Evolutionary conservation across 2,888 invertebrate species (phyloP), one percentile per base, ranked within the genome.

Genomic region (Hyalella azteca): DNA sequence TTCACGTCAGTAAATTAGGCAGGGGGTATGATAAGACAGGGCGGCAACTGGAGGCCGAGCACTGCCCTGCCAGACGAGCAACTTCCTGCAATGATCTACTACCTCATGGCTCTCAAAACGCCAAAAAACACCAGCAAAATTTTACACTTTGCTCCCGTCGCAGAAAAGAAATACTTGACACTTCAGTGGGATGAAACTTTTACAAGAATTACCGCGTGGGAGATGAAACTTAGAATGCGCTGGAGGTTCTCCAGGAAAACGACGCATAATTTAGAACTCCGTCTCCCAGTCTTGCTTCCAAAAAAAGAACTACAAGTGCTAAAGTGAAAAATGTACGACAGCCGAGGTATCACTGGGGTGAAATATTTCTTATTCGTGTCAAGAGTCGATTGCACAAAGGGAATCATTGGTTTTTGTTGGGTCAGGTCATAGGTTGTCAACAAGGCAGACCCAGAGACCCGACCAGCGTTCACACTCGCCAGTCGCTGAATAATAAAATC

Each of bases 1-100:
- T 66, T 19, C 60, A 32, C 39, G 36, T 66, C 66, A 66, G 32
- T 66, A 66, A 66, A 66, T 66, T 66, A 66, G 66, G 66, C 66
- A 66, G 7, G 66, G n/a, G 36, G 66, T 66, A 36, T 19, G 66
- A 66, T 66, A 60, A 60, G 60, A 15, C 19, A 36, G 66, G 60
- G 60, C 36, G 26, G 60, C 36, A 36, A 4, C 7, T 19, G 22
- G 32, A 36, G 60, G 60, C 32, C 15, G 36, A 36, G 5, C 36
- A 5, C 3, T 29, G 26, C 26, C 54, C 45, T 11, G 19, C 2
- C 1, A 13, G 54, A 9, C 54, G 26, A n/a, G n/a, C 4, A 22
- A n/a, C n/a, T 1, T 4, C 39, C 36, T 29, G 13, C 32, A n/a
- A 11, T 36, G 36, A 32, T 66, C 36, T 15, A 36, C 60, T 36